These are phyloP conservation scores for Aromia moschata DNA, from an alignment of 2,888 invertebrate species.

Conservation along the genomic window DNA sequence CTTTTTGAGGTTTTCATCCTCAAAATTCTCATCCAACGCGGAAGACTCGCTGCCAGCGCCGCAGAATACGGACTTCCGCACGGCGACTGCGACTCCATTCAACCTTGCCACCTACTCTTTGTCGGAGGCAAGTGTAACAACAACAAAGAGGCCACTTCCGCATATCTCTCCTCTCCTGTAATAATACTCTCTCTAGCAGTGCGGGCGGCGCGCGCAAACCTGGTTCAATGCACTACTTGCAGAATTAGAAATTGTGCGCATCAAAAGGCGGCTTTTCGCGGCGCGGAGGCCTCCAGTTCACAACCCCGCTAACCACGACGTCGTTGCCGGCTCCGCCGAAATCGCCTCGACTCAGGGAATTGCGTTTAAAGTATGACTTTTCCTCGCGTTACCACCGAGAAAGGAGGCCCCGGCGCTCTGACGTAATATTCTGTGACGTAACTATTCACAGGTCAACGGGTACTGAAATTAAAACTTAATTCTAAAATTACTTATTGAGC, in stretches of 20 bases:
- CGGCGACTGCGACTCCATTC: constrained; percentile 8
- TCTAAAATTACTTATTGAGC: too few species aligned
- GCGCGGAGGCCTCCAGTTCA: not conserved
- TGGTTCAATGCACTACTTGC: constrained; percentile 43
- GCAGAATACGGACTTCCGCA: constrained; percentile 1
- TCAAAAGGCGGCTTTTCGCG: constrained; percentile 19
- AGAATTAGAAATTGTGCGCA: constrained; percentile 41
- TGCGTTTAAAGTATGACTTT: too few species aligned
- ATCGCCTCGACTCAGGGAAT: not conserved
- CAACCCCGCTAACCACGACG: not conserved
- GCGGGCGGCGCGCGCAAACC: constrained; percentile 35
- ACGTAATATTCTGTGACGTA: too few species aligned
- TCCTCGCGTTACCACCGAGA: too few species aligned
- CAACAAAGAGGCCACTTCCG: constrained; percentile 19
- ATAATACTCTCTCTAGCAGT: constrained; percentile 6
- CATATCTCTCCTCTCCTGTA: constrained; percentile 10
- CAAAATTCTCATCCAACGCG: too few species aligned
- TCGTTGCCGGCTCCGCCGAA: not conserved
- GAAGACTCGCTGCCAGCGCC: not conserved
- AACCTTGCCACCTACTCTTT: constrained; percentile 18
- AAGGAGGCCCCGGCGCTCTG: too few species aligned
- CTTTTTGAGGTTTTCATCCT: too few species aligned
- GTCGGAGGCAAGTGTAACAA: constrained; percentile 19
- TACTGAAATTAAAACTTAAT: too few species aligned
- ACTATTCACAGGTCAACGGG: too few species aligned